phyloP scores from a whole-genome alignment of 2,797 vertebrate species.

The Syndactyla subalaris region DNA sequence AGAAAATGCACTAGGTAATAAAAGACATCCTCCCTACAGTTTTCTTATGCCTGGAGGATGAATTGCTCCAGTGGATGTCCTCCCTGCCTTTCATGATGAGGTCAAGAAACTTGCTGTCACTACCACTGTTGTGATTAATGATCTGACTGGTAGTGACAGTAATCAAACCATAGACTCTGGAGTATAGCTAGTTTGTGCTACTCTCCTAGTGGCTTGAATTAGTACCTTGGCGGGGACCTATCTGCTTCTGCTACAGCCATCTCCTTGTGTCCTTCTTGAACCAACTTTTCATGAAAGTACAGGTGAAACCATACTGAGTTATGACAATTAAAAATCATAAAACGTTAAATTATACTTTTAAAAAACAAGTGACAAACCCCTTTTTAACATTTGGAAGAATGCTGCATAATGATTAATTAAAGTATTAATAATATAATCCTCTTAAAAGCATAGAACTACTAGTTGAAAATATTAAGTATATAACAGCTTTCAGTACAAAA shows the following conservation, averaged over 20 bases:
- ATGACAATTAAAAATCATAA: conserved; percentile 52
- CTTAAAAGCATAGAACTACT: conserved; percentile 71
- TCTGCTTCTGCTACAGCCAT: conserved; percentile 22
- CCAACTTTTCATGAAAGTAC: conserved; percentile 38
- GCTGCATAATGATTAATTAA: conserved; percentile 75
- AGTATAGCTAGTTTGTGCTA: conserved; percentile 15
- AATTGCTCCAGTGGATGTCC: conserved; percentile 62
- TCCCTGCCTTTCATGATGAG: conserved; percentile 62
- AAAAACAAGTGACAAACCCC: conserved; percentile 8
- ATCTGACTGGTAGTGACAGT: conserved; percentile 51
- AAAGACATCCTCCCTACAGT: conserved; percentile 49
- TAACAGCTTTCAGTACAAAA: conserved; percentile 64
- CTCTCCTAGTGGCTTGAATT: conserved; percentile 41
- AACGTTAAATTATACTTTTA: conserved; percentile 46
- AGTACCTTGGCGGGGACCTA: conserved; percentile 35
- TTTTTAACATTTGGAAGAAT: conserved; percentile 64
- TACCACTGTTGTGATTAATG: conserved; percentile 71
- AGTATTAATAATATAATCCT: conserved; percentile 76
- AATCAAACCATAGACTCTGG: conserved; percentile 59
- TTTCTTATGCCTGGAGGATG: conserved; percentile 64
- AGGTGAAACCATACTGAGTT: not conserved
- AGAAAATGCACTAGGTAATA: conserved; percentile 39
- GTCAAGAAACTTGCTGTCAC: conserved; percentile 73
- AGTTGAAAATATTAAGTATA: conserved; percentile 67
- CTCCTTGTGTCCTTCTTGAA: conserved; percentile 43